Conservation (phyloP, 2,113 vertebrate genomes). For the Rostratula benghalensis region DNA sequence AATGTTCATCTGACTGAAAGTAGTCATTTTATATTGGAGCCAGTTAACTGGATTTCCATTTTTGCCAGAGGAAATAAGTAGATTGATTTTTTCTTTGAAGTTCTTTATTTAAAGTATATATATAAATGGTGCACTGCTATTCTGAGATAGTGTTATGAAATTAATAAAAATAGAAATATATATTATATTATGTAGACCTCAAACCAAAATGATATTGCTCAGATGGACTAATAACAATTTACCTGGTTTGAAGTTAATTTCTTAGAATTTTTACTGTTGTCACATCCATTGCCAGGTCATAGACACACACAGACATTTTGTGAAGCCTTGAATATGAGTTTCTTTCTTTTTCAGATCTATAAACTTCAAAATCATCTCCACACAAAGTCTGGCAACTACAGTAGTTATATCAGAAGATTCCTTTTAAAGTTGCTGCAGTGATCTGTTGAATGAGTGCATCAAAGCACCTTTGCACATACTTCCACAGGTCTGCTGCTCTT, state of each 20-base stretch:
- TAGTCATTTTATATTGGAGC: neutral
- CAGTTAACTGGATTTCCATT: neutral
- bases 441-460: neutral
- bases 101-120: neutral
- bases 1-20: neutral
- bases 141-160: neutral
- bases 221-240: neutral
- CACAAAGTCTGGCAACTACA: neutral
- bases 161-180: neutral
- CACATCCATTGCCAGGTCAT: neutral
- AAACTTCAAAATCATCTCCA: neutral
- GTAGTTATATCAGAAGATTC: neutral
- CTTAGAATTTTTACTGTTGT: neutral
- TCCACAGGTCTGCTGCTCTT: neutral
- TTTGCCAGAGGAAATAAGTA: neutral
- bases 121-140: rapidly evolving
- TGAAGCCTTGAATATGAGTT: neutral
- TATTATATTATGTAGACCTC: neutral
- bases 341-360: neutral
- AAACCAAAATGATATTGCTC: neutral
- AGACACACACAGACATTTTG: neutral
- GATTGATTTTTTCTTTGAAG: neutral
- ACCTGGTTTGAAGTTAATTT: neutral
- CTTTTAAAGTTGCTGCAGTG: neutral
- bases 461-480: neutral